Evolutionary conservation across 2,113 vertebrate species (phyloP).

Genomic region (Ciconia maguari): DNA sequence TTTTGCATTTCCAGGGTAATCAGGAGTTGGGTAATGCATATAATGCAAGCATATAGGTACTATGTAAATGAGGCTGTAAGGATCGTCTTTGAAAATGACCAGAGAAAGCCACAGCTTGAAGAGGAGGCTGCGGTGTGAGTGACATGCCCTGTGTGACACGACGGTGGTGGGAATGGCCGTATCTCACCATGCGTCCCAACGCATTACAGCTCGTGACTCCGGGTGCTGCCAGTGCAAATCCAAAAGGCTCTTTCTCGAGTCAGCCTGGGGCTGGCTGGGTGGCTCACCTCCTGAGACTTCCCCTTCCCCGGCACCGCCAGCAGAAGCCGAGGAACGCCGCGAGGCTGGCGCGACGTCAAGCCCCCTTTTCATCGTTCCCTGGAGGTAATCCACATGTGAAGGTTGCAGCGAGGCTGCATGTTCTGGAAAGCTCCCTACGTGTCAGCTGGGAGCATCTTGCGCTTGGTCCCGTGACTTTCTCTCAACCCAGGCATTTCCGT

Average conservation of each 20-base stretch:
- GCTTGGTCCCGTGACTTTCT: neutral
- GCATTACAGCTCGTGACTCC: neutral
- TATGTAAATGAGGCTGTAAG: neutral
- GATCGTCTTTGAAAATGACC: neutral
- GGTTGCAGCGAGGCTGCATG: neutral
- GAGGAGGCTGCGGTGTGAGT: neutral
- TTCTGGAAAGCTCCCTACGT: neutral
- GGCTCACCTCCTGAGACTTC: neutral
- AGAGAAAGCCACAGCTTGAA: neutral
- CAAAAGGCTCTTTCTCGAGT: too few relatives aligned
- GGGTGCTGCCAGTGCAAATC: neutral
- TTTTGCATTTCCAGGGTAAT: neutral
- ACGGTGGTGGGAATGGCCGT: rapidly evolving
- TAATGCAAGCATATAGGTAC: neutral
- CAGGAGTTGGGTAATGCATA: neutral
- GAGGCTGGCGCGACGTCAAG: neutral
- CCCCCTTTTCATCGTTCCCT: neutral
- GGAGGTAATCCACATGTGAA: neutral
- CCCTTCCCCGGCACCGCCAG: neutral
- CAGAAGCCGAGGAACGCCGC: neutral
- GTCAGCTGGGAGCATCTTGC: neutral
- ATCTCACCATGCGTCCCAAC: neutral
- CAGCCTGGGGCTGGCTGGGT: neutral
- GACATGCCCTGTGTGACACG: neutral
- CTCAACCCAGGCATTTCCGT: neutral